Evolutionary conservation across 2,888 invertebrate genomes (phyloP).

Genomic region (Cybosia mesomella): DNA sequence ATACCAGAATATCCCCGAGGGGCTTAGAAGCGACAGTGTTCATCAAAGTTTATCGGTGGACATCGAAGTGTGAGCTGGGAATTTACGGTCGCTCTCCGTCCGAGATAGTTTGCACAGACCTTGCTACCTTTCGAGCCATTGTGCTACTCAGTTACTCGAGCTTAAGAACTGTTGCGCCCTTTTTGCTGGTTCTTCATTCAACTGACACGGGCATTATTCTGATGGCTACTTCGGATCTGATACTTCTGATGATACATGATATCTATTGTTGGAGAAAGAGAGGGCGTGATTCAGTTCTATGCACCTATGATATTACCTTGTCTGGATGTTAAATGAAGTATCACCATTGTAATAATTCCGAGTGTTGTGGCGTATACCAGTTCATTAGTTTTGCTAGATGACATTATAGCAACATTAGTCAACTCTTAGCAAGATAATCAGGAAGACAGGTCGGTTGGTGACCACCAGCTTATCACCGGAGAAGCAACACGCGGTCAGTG

Average conservation of each 20-base stretch:
- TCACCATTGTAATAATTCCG: no score
- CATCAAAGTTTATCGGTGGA: conserved; percentile 1
- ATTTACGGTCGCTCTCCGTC: not conserved
- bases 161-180: not conserved
- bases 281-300: not conserved
- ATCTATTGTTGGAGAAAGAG: not conserved
- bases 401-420: no score
- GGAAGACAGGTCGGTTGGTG: no score
- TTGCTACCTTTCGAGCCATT: not conserved
- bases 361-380: no score
- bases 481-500: no score
- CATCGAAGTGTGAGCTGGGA: conserved; percentile 2
- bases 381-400: no score
- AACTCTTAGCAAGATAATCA: no score
- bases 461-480: no score
- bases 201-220: not conserved
- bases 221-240: not conserved
- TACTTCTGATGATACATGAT: not conserved
- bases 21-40: not conserved
- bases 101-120: not conserved
- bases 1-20: not conserved
- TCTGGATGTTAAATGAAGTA: no score
- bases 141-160: not conserved
- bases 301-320: no score
- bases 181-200: not conserved